Conservation (phyloP, 2,113 vertebrate species). For the Phoxinus phoxinus region DNA sequence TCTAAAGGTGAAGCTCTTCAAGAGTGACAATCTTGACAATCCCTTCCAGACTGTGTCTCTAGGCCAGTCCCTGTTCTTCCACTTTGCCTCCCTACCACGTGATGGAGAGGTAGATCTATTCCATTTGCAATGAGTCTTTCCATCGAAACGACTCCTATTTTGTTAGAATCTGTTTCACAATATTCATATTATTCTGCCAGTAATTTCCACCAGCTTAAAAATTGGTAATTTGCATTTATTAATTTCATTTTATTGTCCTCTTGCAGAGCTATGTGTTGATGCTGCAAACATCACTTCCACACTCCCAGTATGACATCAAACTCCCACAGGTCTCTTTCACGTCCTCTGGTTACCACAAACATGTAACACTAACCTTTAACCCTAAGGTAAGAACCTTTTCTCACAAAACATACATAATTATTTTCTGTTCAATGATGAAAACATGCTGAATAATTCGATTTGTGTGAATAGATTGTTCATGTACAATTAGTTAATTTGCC, state of each 20-base stretch:
- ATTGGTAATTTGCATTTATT: neutral
- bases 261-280: constrained; percentile 89
- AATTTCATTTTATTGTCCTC: constrained; percentile 22
- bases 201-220: neutral
- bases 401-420: neutral
- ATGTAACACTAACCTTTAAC: constrained; percentile 90
- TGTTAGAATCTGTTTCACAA: neutral
- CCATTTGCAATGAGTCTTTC: neutral
- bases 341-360: constrained; percentile 90
- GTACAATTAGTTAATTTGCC: neutral
- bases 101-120: constrained; percentile 89
- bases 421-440: neutral
- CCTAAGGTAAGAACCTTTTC: constrained; percentile 81
- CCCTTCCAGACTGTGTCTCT: constrained; percentile 93
- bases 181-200: neutral
- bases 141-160: neutral
- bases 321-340: constrained; percentile 92
- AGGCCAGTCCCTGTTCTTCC: constrained; percentile 95
- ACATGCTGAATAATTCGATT: neutral
- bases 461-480: neutral
- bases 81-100: constrained; percentile 90
- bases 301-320: constrained; percentile 90
- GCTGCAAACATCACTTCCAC: constrained; percentile 88
- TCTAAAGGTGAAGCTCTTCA: constrained; percentile 92
- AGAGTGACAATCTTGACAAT: constrained; percentile 94